Evolutionary conservation across 2,797 vertebrate species (phyloP), one percentile per base, ranked within the genome.

Genomic region (Zalophus californianus): DNA sequence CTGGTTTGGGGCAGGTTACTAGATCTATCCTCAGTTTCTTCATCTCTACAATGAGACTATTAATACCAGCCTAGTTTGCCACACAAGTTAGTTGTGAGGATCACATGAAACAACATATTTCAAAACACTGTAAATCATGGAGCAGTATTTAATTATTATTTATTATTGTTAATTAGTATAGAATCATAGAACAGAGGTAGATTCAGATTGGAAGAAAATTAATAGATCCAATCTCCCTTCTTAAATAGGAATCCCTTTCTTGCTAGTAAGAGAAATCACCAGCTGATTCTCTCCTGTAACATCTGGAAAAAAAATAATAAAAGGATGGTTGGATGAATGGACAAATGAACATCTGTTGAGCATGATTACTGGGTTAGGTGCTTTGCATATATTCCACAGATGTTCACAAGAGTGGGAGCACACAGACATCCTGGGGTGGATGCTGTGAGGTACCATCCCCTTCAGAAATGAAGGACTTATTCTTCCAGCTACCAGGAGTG

Each of bases 81-180:
- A 20, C 20, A 58, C 35, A 90, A 86, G 27, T 32, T 95, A 58
- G 6, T 23, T 62, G 56, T 58, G 41, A 91, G 27, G 32, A 83
- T 85, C 23, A 90, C 92, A 90, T 80, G 94, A 95, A 92, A 84
- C 13, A 50, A 18, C 62, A 78, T 11, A n/a, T 84, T 86, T 86
- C 48, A 62, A 95, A 86, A 86, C 32, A 70, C 56, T 66, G 29
- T 60, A 92, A 95, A 58, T 14, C 10, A 58, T 48, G 44, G 29
- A 84, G 2, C 15, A 80, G 8, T 64, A 87, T 44, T 79, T 3
- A 41, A 3, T 54, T 86, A 38, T 70, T 73, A 82, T 85, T 91
- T 56, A 35, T 54, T 82, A 77, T 73, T 96, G 38, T 35, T 90
- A 86, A 84, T 84, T 94, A 77, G 29, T 66, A 78, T 72, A 72